Percentiles rank a stretch among this genome's conserved stretches.
phyloP scores from a whole-genome alignment of 2,113 vertebrate species.

The Phyllostomus discolor region DNA sequence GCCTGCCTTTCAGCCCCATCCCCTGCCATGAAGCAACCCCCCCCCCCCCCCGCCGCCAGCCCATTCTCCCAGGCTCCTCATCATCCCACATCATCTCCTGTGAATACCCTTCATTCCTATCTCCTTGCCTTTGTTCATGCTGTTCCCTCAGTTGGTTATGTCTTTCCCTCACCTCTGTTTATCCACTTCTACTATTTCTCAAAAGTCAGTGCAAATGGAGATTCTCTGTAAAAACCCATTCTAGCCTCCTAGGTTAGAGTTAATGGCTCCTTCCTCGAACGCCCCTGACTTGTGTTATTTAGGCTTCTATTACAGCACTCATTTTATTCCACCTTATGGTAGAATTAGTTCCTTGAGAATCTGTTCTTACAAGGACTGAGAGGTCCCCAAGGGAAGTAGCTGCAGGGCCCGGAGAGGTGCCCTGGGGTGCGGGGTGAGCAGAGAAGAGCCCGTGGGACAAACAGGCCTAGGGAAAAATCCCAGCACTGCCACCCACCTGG shows the following conservation, averaged over 20 bases:
- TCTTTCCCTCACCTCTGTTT: neutral
- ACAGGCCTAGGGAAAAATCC: neutral
- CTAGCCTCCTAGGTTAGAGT: neutral
- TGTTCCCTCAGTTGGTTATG: neutral
- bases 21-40: rapidly evolving
- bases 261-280: neutral
- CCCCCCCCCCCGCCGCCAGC: too few relatives aligned
- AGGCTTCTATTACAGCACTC: neutral
- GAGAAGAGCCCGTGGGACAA: neutral
- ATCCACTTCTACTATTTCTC: neutral
- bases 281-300: neutral
- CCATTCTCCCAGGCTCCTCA: neutral
- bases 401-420: neutral
- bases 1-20: neutral
- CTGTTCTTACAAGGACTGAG: neutral
- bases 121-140: neutral
- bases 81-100: neutral
- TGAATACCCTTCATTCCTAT: neutral
- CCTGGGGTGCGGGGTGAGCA: neutral
- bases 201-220: neutral
- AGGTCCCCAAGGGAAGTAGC: neutral
- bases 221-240: neutral
- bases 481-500: neutral
- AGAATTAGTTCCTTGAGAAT: neutral
- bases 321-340: neutral